Evolutionary conservation across 2,113 vertebrate genomes (phyloP), one percentile per base, ranked within the genome.

Genomic region (Datnioides undecimradiatus): DNA sequence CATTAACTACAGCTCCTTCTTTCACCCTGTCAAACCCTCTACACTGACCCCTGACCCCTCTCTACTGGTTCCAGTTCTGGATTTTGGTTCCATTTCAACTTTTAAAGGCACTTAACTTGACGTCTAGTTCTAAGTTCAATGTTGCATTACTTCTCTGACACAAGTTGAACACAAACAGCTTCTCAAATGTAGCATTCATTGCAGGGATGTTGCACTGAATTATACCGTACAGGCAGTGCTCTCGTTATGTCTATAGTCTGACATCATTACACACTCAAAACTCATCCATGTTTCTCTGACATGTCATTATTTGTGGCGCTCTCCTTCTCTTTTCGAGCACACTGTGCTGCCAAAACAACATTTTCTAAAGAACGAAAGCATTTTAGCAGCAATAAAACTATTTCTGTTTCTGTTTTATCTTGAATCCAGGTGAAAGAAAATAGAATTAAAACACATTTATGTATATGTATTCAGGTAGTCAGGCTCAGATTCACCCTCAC

Each of bases 391-490:
- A 31, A 38, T 46, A 54, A 17, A 8, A n/a, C n/a, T n/a, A n/a
- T n/a, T n/a, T n/a, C 11, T 45, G 2, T n/a, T 64, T 79, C 17
- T 31, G 12, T 40, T 52, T 84, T 41, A 21, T 81, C 38, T 45
- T 16, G 13, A 43, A 54, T 41, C 19, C 16, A 43, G 12, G 60
- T 16, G 1, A 12, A 38, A 54, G 38, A 3, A 57, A 69, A 64
- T 55, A 27, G 46, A 45, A 58, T 52, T 51, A 6, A 58, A 63
- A 21, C 2, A 21, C 2, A 73, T 16, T 66, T 60, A n/a, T 38
- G 21, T 0, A 9, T 5, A 51, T 14, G 31, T 27, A 72, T 45
- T 66, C 6, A 43, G 34, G 8, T 8, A 21, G 48, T 2, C 23
- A 21, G 31, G 4, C 4, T 59, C 21, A 34, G 36, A 25, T 34